These are phyloP conservation scores for Tangachromis dhanisi DNA, from an alignment of 2,113 vertebrate species.

Conservation along the genomic window DNA sequence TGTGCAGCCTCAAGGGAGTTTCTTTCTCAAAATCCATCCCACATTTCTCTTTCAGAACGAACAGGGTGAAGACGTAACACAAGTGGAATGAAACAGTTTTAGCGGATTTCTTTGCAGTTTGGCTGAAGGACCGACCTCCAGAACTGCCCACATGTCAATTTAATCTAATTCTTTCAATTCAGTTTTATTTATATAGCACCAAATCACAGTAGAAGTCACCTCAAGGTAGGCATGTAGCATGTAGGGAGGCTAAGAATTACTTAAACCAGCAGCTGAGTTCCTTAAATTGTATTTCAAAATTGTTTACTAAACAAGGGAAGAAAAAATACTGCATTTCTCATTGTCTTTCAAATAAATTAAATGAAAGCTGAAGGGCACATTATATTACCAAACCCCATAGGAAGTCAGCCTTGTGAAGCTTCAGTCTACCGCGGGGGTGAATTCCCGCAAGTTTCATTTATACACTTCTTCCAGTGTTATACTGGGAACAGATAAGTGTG, in stretches of 20 bases:
- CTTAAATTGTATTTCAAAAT: neutral
- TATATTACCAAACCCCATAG: neutral
- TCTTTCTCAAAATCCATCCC: constrained; percentile 9
- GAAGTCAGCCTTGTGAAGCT: neutral
- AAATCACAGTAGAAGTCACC: neutral
- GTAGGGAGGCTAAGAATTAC: neutral
- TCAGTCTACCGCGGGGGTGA: neutral
- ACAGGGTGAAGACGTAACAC: neutral
- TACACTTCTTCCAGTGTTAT: neutral
- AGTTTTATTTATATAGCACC: neutral
- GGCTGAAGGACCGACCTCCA: neutral
- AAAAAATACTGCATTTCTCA: neutral
- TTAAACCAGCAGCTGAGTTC: neutral
- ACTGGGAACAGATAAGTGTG: neutral
- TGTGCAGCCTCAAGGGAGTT: neutral
- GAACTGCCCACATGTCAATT: neutral
- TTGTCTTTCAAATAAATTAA: neutral
- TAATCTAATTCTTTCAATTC: neutral
- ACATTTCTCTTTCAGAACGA: neutral
- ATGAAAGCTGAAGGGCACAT: neutral
- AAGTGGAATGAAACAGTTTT: neutral
- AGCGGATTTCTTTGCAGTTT: neutral
- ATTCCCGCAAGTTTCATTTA: neutral
- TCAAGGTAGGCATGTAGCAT: neutral
- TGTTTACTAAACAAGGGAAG: neutral